These are phyloP conservation scores for Catocala fraxini DNA, from an alignment of 2,888 invertebrate species.

Conservation along the genomic window DNA sequence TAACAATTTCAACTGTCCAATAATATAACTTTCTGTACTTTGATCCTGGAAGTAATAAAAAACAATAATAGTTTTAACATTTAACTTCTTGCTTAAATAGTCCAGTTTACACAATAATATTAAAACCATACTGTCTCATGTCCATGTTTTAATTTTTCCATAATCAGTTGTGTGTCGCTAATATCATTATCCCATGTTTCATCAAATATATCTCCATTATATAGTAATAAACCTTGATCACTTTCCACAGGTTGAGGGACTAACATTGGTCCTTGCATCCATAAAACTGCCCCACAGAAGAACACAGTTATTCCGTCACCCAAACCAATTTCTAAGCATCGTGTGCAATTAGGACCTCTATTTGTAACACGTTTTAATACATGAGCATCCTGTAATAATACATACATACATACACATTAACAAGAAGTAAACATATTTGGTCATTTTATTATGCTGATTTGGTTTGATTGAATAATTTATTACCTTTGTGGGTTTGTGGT, in stretches of 20 bases:
- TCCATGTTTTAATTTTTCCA: constrained; percentile 64
- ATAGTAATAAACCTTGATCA: constrained; percentile 90
- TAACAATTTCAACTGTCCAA: constrained; percentile 86
- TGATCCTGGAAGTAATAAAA: constrained; percentile 44
- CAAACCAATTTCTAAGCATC: constrained; percentile 55
- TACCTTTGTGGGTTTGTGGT: constrained; percentile 50
- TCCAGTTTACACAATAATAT: neutral
- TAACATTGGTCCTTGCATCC: constrained; percentile 92
- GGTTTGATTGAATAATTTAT: neutral
- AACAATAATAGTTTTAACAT: too few species aligned
- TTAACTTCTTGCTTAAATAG: too few species aligned
- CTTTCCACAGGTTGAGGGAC: constrained; percentile 90
- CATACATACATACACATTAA: neutral
- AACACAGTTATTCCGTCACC: constrained; percentile 55
- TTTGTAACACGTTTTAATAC: constrained; percentile 76
- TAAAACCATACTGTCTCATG: neutral
- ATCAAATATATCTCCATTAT: constrained; percentile 96
- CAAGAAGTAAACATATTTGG: too few species aligned
- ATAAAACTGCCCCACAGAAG: constrained; percentile 90
- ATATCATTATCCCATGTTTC: constrained; percentile 62
- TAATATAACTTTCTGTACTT: constrained; percentile 60
- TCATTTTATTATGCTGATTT: too few species aligned
- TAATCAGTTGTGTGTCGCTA: constrained; percentile 87
- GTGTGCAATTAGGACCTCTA: constrained; percentile 87
- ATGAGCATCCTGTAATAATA: constrained; percentile 62